Evolutionary conservation across 1,140 invertebrate species (phyloP).

Genomic region (Rhagoletis zephyria): DNA sequence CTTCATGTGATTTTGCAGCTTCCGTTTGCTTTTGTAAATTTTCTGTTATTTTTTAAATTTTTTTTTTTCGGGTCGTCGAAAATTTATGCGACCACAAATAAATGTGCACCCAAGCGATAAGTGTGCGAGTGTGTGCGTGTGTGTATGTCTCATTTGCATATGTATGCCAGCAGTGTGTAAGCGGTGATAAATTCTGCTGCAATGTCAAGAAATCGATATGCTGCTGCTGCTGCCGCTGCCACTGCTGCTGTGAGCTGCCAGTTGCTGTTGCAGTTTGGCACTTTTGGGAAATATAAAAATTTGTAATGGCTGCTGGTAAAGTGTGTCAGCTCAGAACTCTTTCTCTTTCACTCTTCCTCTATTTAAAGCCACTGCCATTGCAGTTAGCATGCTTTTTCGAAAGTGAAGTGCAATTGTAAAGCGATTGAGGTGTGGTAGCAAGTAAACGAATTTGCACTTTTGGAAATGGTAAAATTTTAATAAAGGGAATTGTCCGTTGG

Average conservation of each 20-base stretch:
- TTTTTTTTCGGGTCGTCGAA: not conserved
- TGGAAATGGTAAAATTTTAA: not conserved
- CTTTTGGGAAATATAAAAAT: conserved; percentile 11
- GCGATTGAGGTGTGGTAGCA: not conserved
- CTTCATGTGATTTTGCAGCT: conserved; percentile 36
- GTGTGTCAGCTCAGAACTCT: conserved; percentile 9
- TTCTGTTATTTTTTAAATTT: not conserved
- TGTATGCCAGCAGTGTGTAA: not conserved
- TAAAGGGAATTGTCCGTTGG: not conserved
- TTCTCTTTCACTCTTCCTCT: too few relatives aligned
- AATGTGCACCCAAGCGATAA: conserved; percentile 7
- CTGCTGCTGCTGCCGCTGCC: not conserved
- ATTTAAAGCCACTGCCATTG: not conserved
- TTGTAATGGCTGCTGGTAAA: conserved; percentile 31
- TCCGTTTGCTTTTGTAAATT: not conserved
- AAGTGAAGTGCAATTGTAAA: not conserved
- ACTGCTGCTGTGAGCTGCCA: not conserved
- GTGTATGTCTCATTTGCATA: conserved; percentile 5
- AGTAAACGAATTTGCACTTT: not conserved
- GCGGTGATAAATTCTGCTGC: conserved; percentile 23
- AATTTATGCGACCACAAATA: conserved; percentile 44
- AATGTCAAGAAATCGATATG: conserved; percentile 45
- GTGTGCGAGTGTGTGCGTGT: conserved; percentile 5
- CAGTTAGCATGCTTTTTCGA: not conserved
- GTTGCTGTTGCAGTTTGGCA: not conserved